Conservation (phyloP, 1,140 invertebrate genomes). For the Sesamia nonagrioides region DNA sequence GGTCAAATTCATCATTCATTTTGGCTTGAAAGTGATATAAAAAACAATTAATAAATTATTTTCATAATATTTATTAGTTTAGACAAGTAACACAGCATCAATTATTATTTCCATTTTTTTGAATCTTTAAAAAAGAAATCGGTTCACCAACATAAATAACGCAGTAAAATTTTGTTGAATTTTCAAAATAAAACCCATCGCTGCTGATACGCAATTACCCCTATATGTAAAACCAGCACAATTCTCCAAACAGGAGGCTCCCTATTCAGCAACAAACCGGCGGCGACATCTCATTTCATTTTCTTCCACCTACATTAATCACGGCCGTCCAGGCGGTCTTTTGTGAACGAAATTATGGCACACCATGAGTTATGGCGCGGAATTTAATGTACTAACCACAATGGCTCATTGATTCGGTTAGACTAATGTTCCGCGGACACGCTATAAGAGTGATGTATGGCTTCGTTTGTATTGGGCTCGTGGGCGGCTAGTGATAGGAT, state of each 20-base stretch:
- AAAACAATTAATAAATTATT: too few species aligned
- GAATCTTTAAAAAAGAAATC: too few species aligned
- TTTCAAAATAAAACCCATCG: too few species aligned
- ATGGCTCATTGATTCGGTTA: conserved; percentile 70
- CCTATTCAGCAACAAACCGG: not conserved
- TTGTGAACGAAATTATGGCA: conserved; percentile 64
- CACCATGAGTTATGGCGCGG: conserved; percentile 64
- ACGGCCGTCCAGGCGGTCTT: conserved; percentile 62
- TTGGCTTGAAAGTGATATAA: too few species aligned
- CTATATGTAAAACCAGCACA: too few species aligned
- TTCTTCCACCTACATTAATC: conserved; percentile 63
- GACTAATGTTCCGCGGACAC: conserved; percentile 65
- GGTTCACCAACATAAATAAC: too few species aligned
- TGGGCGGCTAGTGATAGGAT: not conserved
- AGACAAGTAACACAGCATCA: too few species aligned
- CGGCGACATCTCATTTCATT: conserved; percentile 53
- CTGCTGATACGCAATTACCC: too few species aligned
- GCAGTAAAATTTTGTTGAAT: too few species aligned
- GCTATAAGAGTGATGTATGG: conserved; percentile 46
- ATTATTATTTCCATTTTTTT: too few species aligned
- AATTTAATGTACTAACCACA: conserved; percentile 71
- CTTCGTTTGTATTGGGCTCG: not conserved
- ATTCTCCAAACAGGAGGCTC: not conserved
- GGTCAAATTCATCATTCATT: too few species aligned
- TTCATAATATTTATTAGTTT: too few species aligned